A percentile compares a stretch with the other conserved stretches of the same genome.
phyloP scores from a whole-genome alignment of 2,888 invertebrate species.

The Harpalus rufipes region DNA sequence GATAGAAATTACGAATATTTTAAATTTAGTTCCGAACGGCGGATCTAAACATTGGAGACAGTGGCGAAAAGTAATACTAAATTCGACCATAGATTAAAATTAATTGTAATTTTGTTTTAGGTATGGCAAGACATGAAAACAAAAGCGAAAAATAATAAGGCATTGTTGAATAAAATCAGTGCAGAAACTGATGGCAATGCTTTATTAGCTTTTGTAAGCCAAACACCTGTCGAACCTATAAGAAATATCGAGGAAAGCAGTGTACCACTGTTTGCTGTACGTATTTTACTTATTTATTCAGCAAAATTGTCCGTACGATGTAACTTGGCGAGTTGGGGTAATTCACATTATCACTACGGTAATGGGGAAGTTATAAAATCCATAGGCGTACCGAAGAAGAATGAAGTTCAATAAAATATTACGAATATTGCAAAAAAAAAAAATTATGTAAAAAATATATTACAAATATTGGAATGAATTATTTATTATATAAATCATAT shows the following conservation, averaged over 20 bases:
- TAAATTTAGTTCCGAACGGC: conserved; percentile 4
- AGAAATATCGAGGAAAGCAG: background rate
- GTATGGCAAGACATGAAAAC: conserved; percentile 18
- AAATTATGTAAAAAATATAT: no score
- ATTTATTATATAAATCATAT: no score
- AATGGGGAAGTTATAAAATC: no score
- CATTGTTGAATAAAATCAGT: no score
- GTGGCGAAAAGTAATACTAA: conserved; percentile 10
- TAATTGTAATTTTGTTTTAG: background rate
- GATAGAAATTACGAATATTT: background rate
- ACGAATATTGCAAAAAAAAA: no score
- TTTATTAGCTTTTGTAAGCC: background rate
- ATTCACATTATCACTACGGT: no score
- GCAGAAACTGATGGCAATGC: background rate
- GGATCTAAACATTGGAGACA: conserved; percentile 12
- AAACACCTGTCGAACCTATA: background rate
- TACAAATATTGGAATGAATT: no score
- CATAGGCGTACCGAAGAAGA: no score
- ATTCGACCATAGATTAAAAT: background rate
- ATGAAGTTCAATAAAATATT: no score
- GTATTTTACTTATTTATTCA: background rate
- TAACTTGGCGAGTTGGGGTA: no score
- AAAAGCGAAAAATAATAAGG: background rate
- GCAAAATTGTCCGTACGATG: no score
- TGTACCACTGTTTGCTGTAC: background rate